A percentile compares a stretch with the other conserved stretches of the same genome.
Evolutionary conservation across 2,888 invertebrate genomes (phyloP).

Genomic region (Leptothorax acervorum): DNA sequence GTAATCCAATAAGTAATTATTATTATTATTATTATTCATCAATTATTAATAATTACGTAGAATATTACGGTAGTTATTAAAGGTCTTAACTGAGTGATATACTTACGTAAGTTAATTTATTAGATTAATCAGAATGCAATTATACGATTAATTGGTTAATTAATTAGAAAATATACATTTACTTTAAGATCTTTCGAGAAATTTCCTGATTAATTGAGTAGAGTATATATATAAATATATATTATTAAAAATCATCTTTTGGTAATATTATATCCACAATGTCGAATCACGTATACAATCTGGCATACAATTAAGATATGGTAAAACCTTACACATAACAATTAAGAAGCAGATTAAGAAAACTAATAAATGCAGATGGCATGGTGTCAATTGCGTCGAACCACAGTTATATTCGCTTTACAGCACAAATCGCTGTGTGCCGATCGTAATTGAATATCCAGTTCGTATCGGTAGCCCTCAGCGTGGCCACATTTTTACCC

Average conservation of each 20-base stretch:
- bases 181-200: not conserved
- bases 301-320: too few relatives aligned
- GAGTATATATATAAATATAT: too few relatives aligned
- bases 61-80: not conserved
- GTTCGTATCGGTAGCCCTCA: not conserved
- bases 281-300: not conserved
- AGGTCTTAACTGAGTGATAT: not conserved
- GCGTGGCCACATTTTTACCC: constrained; percentile 32
- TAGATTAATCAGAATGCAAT: not conserved
- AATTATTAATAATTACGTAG: not conserved
- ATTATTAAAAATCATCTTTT: not conserved
- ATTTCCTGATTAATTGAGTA: too few relatives aligned
- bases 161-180: not conserved
- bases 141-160: not conserved
- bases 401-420: constrained; percentile 11
- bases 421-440: constrained; percentile 17
- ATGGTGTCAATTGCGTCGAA: not conserved
- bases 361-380: not conserved
- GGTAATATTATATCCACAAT: not conserved
- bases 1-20: not conserved
- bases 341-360: not conserved
- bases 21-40: not conserved
- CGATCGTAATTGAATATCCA: constrained; percentile 46
- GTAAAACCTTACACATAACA: too few relatives aligned
- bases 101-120: not conserved